phyloP scores from a whole-genome alignment of 2,888 invertebrate species.

The Orgyia antiqua region DNA sequence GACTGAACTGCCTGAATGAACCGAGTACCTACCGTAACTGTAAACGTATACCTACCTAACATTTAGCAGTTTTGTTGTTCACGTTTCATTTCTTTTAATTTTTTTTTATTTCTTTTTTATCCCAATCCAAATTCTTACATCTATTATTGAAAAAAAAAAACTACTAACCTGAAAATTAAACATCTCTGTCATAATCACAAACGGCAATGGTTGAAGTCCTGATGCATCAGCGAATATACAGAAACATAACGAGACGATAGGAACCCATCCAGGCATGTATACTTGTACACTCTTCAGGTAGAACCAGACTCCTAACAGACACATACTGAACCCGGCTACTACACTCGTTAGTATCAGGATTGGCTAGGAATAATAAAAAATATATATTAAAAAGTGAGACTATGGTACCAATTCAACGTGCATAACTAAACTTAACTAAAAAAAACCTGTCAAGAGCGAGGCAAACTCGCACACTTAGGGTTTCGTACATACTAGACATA shows the following conservation, averaged over 20 bases:
- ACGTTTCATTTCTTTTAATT: too few relatives aligned
- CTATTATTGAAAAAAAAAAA: neutral
- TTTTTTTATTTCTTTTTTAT: too few relatives aligned
- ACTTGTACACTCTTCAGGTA: conserved; percentile 47
- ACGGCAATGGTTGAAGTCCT: conserved; percentile 63
- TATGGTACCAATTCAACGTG: too few relatives aligned
- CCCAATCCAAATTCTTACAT: too few relatives aligned
- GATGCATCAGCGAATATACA: conserved; percentile 65
- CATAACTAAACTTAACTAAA: too few relatives aligned
- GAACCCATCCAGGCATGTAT: conserved; percentile 61
- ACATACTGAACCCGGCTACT: conserved; percentile 62
- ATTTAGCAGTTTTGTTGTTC: too few relatives aligned
- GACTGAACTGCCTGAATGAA: too few relatives aligned
- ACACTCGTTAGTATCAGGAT: conserved; percentile 62
- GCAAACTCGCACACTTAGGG: too few relatives aligned
- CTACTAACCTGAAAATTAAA: conserved; percentile 62
- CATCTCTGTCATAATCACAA: conserved; percentile 72
- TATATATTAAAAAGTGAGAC: neutral
- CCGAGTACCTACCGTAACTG: too few relatives aligned
- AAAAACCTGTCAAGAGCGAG: too few relatives aligned
- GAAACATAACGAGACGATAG: conserved; percentile 53
- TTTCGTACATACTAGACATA: too few relatives aligned
- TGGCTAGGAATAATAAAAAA: conserved; percentile 40
- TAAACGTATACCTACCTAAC: too few relatives aligned
- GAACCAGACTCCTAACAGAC: conserved; percentile 65